phyloP scores from a whole-genome alignment of 2,888 invertebrate genomes.

The Dicycla oo region DNA sequence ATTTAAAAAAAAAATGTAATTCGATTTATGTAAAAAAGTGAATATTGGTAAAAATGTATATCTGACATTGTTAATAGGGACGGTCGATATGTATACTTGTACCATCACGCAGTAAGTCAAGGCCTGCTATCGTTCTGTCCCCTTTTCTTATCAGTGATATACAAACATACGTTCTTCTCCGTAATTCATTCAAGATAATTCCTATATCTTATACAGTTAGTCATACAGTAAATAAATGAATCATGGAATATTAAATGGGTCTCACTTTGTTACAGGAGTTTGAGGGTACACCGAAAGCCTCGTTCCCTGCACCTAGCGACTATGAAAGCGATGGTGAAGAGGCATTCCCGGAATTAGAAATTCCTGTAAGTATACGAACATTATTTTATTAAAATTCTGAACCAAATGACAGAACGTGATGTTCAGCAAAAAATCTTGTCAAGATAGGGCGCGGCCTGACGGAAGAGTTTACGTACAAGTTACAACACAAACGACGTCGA shows the following conservation, averaged over 20 bases:
- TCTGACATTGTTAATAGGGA: conserved; percentile 6
- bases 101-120: conserved; percentile 69
- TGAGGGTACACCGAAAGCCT: conserved; percentile 79
- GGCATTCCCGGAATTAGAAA: conserved; percentile 84
- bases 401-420: conserved; percentile 14
- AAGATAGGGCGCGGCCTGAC: conserved; percentile 49
- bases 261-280: conserved; percentile 76
- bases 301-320: conserved; percentile 79
- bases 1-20: too few relatives aligned
- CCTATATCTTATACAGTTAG: background rate
- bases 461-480: conserved; percentile 36
- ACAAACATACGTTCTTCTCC: conserved; percentile 52
- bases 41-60: too few relatives aligned
- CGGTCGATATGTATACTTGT: conserved; percentile 8
- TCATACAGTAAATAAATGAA: conserved; percentile 16
- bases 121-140: conserved; percentile 69
- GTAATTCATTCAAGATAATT: conserved; percentile 49
- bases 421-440: conserved; percentile 49
- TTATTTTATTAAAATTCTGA: background rate
- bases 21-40: too few relatives aligned
- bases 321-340: conserved; percentile 89
- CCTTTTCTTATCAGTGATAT: conserved; percentile 70
- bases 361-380: conserved; percentile 80
- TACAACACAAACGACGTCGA: conserved; percentile 24
- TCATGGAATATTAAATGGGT: conserved; percentile 16